Evolutionary conservation across 2,113 vertebrate species (phyloP).

Genomic region (Morone saxatilis): DNA sequence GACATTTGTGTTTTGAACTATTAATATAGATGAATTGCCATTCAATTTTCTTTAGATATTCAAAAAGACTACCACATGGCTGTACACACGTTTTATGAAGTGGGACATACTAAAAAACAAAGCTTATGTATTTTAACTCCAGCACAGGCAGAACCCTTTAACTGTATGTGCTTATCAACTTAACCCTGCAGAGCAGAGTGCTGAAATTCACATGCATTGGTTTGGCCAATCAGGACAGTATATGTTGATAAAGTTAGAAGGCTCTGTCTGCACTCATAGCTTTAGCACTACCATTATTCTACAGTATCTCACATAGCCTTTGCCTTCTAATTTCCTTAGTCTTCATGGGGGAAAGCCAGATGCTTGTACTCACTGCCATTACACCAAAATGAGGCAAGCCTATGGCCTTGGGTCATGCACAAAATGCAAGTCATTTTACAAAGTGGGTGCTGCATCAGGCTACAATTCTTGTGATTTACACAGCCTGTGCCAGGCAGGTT

Average conservation of each 20-base stretch:
- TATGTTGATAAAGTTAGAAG: conserved; percentile 3
- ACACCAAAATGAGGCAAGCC: conserved; percentile 27
- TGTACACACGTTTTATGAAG: background rate
- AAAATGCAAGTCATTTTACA: conserved; percentile 47
- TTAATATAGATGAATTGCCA: too few species aligned
- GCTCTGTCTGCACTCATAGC: conserved; percentile 9
- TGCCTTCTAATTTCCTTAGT: conserved; percentile 18
- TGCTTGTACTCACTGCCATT: conserved; percentile 17
- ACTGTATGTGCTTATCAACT: background rate
- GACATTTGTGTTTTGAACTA: too few species aligned
- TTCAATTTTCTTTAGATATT: too few species aligned
- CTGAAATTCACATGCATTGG: conserved; percentile 3
- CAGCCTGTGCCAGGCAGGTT: background rate
- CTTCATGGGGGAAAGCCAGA: conserved; percentile 18
- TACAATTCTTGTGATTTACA: conserved; percentile 33
- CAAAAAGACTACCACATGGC: background rate
- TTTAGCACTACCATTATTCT: conserved; percentile 29
- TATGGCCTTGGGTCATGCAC: conserved; percentile 26
- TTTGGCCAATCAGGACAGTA: conserved; percentile 1
- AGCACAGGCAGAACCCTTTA: conserved; percentile 2
- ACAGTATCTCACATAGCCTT: conserved; percentile 18
- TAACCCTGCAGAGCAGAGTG: background rate
- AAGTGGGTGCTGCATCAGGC: conserved; percentile 36
- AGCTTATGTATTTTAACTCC: background rate
- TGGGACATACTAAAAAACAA: background rate